Conservation (phyloP, 2,888 invertebrate species). For the Steinernema hermaphroditum region DNA sequence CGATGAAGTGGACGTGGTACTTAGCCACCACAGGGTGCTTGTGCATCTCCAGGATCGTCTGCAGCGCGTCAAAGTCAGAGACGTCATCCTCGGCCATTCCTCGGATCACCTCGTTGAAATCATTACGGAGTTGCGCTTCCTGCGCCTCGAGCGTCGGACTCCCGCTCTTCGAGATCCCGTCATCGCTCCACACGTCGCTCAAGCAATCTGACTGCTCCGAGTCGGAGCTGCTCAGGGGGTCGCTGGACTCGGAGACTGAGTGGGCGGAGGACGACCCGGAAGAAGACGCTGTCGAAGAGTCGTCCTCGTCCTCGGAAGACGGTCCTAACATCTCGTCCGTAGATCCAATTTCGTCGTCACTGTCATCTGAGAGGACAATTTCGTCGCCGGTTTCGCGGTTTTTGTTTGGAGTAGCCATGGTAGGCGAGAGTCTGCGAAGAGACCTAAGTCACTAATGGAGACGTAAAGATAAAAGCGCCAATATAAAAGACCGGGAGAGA, state of each 20-base stretch:
- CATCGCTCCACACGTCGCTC: constrained; percentile 12
- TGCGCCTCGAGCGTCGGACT: neutral
- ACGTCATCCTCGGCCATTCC: no score
- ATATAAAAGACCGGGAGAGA: no score
- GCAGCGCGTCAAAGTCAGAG: no score
- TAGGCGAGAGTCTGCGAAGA: neutral
- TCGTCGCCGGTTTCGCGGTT: neutral
- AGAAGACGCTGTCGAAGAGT: neutral
- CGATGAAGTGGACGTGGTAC: neutral
- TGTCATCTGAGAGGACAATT: neutral
- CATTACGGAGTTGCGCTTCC: neutral
- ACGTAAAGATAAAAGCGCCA: neutral
- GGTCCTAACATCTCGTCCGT: neutral
- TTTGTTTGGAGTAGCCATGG: neutral
- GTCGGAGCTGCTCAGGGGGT: neutral
- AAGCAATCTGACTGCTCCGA: constrained; percentile 11
- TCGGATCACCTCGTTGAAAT: neutral
- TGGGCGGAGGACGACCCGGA: neutral
- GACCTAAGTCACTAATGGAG: neutral
- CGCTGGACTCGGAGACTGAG: neutral
- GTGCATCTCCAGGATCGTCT: neutral
- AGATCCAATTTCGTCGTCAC: neutral
- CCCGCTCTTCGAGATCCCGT: neutral
- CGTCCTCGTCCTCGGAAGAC: neutral
- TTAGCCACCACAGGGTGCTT: neutral